Percentiles rank a stretch among this genome's conserved stretches.
Conservation (phyloP, 2,888 invertebrate genomes). For the Onthophagus sagittarius region DNA sequence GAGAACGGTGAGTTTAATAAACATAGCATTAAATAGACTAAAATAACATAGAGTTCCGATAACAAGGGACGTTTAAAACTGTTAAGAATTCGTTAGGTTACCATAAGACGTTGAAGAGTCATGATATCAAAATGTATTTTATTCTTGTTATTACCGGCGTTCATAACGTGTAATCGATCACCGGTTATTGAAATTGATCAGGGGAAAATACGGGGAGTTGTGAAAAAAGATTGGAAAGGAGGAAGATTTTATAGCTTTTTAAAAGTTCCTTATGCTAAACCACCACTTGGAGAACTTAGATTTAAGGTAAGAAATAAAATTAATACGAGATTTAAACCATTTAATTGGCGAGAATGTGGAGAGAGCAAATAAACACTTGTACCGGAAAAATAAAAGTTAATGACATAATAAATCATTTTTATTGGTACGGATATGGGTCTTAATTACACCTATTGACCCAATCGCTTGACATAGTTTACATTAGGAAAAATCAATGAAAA, state of each 20-base stretch:
- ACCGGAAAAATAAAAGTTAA: background rate
- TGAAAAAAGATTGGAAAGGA: slow-evolving; percentile 10
- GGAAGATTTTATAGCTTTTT: slow-evolving; percentile 19
- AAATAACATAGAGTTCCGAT: background rate
- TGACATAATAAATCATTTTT: background rate
- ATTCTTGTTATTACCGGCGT: background rate
- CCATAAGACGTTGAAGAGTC: background rate
- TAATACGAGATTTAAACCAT: background rate
- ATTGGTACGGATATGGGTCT: background rate
- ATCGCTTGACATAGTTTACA: background rate
- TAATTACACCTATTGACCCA: background rate
- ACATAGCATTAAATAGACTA: background rate
- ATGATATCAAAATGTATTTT: background rate
- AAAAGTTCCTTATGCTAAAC: slow-evolving; percentile 16
- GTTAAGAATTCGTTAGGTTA: background rate
- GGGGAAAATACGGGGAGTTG: slow-evolving; percentile 10
- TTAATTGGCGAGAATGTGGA: too few species aligned
- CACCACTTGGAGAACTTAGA: slow-evolving; percentile 13
- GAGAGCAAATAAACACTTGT: too few species aligned
- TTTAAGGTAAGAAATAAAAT: slow-evolving; percentile 16
- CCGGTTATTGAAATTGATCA: slow-evolving; percentile 17
- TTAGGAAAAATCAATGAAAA: background rate
- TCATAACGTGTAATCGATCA: background rate
- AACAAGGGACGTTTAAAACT: background rate
- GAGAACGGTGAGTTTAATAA: background rate